Evolutionary conservation across 2,888 invertebrate species (phyloP).

Genomic region (Tetrapedia diversipes): DNA sequence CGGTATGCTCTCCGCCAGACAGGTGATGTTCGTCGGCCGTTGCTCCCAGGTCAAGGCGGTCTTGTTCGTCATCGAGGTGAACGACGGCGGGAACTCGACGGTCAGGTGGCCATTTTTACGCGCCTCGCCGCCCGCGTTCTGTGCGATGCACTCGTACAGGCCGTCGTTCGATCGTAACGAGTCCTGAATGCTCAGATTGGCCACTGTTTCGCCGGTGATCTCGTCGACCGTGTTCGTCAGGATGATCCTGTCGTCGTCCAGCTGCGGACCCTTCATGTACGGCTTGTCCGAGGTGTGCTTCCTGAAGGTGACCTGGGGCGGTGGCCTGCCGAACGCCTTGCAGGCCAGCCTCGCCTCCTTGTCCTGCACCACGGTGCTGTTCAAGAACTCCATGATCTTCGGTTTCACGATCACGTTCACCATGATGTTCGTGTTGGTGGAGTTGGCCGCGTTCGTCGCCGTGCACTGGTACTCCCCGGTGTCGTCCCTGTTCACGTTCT

Average conservation of each 20-base stretch:
- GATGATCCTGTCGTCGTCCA: conserved; percentile 87
- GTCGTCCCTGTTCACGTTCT: conserved; percentile 90
- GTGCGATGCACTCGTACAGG: conserved; percentile 93
- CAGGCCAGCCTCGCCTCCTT: conserved; percentile 89
- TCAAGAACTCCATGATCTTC: conserved; percentile 90
- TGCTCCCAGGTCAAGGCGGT: conserved; percentile 94
- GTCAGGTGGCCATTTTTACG: conserved; percentile 92
- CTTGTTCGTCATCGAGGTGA: conserved; percentile 88
- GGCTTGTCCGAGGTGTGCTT: conserved; percentile 88
- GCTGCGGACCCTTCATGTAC: conserved; percentile 87
- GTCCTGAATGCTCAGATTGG: conserved; percentile 87
- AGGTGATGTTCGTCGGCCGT: conserved; percentile 92
- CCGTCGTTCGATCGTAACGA: conserved; percentile 89
- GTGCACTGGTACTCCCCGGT: conserved; percentile 91
- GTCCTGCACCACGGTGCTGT: conserved; percentile 87
- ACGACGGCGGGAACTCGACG: conserved; percentile 92
- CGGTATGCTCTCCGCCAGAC: conserved; percentile 94
- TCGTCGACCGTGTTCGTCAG: conserved; percentile 85
- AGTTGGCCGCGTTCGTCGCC: conserved; percentile 91
- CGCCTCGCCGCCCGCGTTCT: conserved; percentile 90
- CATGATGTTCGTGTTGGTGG: conserved; percentile 87
- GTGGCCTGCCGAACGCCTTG: conserved; percentile 91
- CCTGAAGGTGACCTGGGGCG: conserved; percentile 91
- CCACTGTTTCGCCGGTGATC: conserved; percentile 86
- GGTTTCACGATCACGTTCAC: conserved; percentile 90